Base-by-base conservation (phyloP, 2,797 vertebrate species). In the Muscicapa striata region DNA sequence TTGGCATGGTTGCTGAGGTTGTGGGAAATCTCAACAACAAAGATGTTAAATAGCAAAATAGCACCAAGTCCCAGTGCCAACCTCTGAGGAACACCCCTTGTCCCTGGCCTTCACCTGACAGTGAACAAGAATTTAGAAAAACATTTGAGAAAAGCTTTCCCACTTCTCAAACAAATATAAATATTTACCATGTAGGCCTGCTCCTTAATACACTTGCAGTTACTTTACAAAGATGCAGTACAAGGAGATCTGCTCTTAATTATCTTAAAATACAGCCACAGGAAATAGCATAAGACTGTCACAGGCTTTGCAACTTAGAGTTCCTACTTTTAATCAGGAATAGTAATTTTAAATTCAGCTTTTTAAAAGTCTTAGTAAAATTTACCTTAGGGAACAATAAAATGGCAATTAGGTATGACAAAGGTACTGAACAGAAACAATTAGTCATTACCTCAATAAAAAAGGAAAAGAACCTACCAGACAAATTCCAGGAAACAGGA, bases 351-450 rank as follows among this genome's bases (percentile, higher is more conserved):
- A 93, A 97, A 96, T 97, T 95, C 95, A 96, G 97, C 95, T 97
- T 97, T 96, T 97, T 90, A 91, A 87, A 97, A 97, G 88, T 95
- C 96, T 97, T 95, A 86, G 58, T 95, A 92, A 96, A 96, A 40
- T 63, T 96, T 94, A 94, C 97, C 95, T 95, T 90, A 52, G 90
- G 96, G 97, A 98, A 97, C 96, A 95, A 95, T 97, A 98, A 97
- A 98, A 95, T 94, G 91, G 91, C 95, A 97, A 97, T 98, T 98
- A 97, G 26, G 12, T 97, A 97, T 93, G 97, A 97, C 96, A 97
- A 95, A 97, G 86, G 84, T 94, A 87, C 43, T 27, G 89, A 97
- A 87, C 26, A 96, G 94, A 97, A 96, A 92, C 78, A 3, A 90
- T 97, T 97, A 96, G 92, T 97, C 98, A 97, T 94, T 95, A 91